Base-by-base conservation (phyloP, 1,140 invertebrate genomes). In the Drosophila prosaltans region DNA sequence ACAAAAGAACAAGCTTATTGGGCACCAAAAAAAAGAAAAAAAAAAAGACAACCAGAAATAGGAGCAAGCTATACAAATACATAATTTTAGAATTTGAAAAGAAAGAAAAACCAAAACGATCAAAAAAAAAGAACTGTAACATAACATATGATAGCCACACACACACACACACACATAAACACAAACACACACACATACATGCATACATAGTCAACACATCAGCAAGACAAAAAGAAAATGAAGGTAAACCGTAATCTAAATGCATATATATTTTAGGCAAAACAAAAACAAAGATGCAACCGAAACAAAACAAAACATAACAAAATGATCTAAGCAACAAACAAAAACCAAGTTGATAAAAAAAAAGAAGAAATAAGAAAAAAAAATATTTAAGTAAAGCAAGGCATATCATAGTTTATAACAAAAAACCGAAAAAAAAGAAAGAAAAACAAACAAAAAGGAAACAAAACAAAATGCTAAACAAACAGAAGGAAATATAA, bases 21-120 rank as follows among this genome's bases (percentile, higher is more conserved):
- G 81, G 81, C 86, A 90, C 85, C 78, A 81, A 74, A 61, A 45
- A 75, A 65, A 72, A 40, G 61, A 95, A 94, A 93, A 92, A 40
- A 36, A 74, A 59, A 69, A 16, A 16, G 0, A 30, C 28, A 30
- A 30, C 28, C 28, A 30, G 61, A 74, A 45, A 62, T 58, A 64
- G 67, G 72, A 69, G 74, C 60, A 69, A 74, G 67, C 71, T 81
- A 81, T 60, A 36, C 32, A 68, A 67, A 82, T 51, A 62, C 74
- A 76, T 86, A 88, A 88, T 88, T 86, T 86, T 88, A 86, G 72
- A 81, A 62, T 16, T 43, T 39, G 77, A 65, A 40, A 62, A 4
- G 4, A 45, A 48, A 39, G 7, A 39, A 6, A 8, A 8, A 40
- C 1, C 39, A 10, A 65, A 43, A 66, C 59, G 63, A 32, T 28